These are phyloP conservation scores for Perizoma affinitatum DNA, from an alignment of 2,888 invertebrate genomes.

Conservation along the genomic window DNA sequence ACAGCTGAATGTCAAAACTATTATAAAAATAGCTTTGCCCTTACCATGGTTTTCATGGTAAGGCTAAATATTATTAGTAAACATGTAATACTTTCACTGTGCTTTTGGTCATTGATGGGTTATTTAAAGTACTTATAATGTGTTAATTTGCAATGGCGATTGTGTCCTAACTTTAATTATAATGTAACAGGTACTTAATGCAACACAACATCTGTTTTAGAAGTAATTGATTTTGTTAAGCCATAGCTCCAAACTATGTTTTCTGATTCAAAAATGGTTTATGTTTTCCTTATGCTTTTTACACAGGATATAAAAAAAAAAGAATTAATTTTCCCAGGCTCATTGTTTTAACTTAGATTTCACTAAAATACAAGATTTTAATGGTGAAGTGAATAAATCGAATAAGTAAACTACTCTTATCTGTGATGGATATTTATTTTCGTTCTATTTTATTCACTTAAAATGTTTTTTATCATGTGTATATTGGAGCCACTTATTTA, in stretches of 20 bases:
- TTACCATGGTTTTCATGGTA: too few species aligned
- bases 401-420: constrained; percentile 23
- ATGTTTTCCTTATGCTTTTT: constrained; percentile 7
- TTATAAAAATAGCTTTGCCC: too few species aligned
- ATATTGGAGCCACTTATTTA: constrained; percentile 38
- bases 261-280: constrained; percentile 11
- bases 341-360: constrained; percentile 9
- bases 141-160: constrained; percentile 27
- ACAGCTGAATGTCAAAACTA: background rate
- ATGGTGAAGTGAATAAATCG: constrained; percentile 1
- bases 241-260: constrained; percentile 17
- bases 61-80: background rate
- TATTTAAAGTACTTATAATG: constrained; percentile 4
- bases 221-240: constrained; percentile 48
- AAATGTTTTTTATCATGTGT: constrained; percentile 36
- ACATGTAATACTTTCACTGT: constrained; percentile 4
- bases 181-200: constrained; percentile 26
- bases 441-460: constrained; percentile 21
- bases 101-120: constrained; percentile 3
- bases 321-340: constrained; percentile 11
- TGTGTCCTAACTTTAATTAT: constrained; percentile 13
- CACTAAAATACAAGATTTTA: constrained; percentile 11
- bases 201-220: constrained; percentile 40
- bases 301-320: constrained; percentile 16
- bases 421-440: constrained; percentile 38